Evolutionary conservation across 2,113 vertebrate species (phyloP), one percentile per base, ranked within the genome.

Genomic region (Sylvicapra grimmia): DNA sequence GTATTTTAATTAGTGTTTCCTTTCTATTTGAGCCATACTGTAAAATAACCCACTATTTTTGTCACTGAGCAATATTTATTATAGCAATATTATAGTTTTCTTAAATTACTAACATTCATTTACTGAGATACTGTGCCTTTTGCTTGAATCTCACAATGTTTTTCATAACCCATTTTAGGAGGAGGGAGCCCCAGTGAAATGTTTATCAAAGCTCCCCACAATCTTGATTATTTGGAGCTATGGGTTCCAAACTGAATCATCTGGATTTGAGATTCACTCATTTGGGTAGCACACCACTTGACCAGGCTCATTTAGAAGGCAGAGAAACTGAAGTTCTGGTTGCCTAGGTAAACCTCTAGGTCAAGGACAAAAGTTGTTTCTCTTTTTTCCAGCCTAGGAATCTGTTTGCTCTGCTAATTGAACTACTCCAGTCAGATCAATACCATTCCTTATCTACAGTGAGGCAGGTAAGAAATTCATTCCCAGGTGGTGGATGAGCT

Each of bases 331-430:
- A 95, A 90, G 29, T 36, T 11, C 21, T 16, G 4, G 11, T 86
- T 96, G 61, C n/a, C 56, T 91, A 58, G 21, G 36, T 89, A 72
- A 53, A 96, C 93, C 40, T 95, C 31, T 56, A 90, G 79, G 91
- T 95, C 80, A 90, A 80, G 33, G 82, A 84, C 88, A 89, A 93
- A 90, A 72, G 40, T 95, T 25, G 27, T 49, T 87, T 54, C 65
- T 8, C 40, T 68, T 90, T 94, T 79, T 85, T 86, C 49, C 21
- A 61, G 27, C 47, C 54, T 63, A 59, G 59, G 68, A 96, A 63
- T 96, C 31, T 72, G 44, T 85, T 95, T 85, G 25, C 59, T 94
- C 36, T 94, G n/a, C 75, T 93, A 87, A 95, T 88, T 97, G 23
- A 93, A 54, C 33, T 47, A 25, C 14, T 11, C 25, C 72, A 44